Base-by-base conservation (phyloP, 1,140 invertebrate genomes). In the Zaprionus davidi region DNA sequence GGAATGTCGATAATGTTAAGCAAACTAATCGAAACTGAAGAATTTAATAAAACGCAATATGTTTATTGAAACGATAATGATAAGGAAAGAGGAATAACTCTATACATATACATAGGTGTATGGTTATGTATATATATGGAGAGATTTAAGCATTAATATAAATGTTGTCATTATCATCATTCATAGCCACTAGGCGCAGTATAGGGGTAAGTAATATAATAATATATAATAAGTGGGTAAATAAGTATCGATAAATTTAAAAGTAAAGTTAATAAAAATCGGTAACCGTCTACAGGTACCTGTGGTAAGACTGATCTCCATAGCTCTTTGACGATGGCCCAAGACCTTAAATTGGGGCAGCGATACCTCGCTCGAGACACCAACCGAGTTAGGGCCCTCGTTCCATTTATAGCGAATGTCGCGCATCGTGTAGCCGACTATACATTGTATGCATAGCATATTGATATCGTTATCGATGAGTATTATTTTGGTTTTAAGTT, bases 321-420 rank as follows among this genome's bases (percentile, higher is more conserved):
- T 97, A 82, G 96, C 96, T 90, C 96, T 96, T 93, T 97, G 97
- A 82, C 96, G 95, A 94, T 97, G 96, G 80, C 97, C 97, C 91
- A 97, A 95, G 92, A 97, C 96, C 95, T 98, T 97, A 95, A 98
- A 98, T 94, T 98, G 98, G 91, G 98, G 98, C 92, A 98, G 95
- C 82, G 97, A 97, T 92, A 99, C 97, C 93, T 98, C 97, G 93
- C 96, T 96, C 93, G 97, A 97, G 78, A 98, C 97, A 91, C 97
- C 97, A 91, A 98, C 97, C 87, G 97, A 98, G 94, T 97, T 96
- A 92, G 97, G 96, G 76, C 97, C 97, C 93, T 97, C 97, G 94
- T 97, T 97, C 97, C 97, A 98, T 94, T 97, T 97, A 95, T 98
- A 98, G 88, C 97, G 96, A 94, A 99, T 98, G 95, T 99, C 98